Percentiles rank a stretch among this genome's conserved stretches.
phyloP scores from a whole-genome alignment of 2,797 vertebrate genomes.

The Oceanodroma leucorhoa region DNA sequence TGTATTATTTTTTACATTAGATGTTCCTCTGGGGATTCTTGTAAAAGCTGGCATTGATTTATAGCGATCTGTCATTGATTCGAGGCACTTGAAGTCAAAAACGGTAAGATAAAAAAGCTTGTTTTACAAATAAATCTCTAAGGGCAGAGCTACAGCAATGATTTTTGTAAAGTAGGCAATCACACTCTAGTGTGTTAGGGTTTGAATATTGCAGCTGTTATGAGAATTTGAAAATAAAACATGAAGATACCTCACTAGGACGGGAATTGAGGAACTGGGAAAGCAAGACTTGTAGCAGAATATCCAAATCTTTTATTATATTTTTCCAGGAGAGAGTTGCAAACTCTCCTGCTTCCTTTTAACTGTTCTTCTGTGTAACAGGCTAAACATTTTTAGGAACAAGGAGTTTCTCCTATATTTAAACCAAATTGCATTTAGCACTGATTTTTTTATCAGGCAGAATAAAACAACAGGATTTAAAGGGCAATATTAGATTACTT shows the following conservation, averaged over 20 bases:
- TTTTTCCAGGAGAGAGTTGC: not conserved
- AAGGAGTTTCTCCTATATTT: not conserved
- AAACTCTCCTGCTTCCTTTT: not conserved
- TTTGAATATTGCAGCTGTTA: not conserved
- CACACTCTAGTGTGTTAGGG: not conserved
- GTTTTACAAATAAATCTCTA: constrained; percentile 11
- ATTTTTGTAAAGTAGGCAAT: not conserved
- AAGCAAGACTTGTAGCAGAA: not conserved
- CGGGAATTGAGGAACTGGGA: not conserved
- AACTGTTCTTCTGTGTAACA: not conserved
- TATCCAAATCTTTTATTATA: not conserved
- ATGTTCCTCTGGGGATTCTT: not conserved
- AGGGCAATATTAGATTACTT: not conserved
- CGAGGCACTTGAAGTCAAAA: constrained; percentile 18
- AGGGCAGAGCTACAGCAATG: not conserved
- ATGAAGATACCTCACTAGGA: not conserved
- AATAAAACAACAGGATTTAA: not conserved
- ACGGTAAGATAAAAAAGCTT: constrained; percentile 1
- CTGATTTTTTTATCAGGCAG: not conserved
- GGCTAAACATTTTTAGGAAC: not conserved
- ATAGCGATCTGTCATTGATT: not conserved
- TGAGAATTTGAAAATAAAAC: not conserved
- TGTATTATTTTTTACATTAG: constrained; percentile 10
- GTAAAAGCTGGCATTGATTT: constrained; percentile 28
- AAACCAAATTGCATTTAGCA: not conserved